Conservation (phyloP, 2,797 vertebrate species). For the Dromococcyx pavoninus region DNA sequence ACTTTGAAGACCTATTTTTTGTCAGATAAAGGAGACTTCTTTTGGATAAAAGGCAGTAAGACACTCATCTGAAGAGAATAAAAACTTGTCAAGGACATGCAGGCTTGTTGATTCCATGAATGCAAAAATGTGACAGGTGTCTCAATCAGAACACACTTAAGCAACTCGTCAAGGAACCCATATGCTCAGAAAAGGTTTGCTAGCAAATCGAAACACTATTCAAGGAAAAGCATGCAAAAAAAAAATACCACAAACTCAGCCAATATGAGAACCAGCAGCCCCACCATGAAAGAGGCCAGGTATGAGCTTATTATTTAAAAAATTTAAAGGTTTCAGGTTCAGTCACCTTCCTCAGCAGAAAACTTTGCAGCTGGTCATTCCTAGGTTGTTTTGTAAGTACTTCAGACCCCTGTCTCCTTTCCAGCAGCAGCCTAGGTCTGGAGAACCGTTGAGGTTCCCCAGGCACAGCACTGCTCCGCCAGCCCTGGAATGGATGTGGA, state of each 20-base stretch:
- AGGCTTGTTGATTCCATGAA: neutral
- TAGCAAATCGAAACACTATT: neutral
- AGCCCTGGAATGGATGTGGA: neutral
- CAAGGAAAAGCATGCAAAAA: accelerated
- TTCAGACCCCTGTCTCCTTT: neutral
- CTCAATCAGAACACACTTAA: neutral
- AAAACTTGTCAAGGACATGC: neutral
- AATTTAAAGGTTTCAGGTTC: neutral
- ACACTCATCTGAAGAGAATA: neutral
- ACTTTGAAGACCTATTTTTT: neutral
- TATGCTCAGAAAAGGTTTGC: neutral
- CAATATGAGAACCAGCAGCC: neutral
- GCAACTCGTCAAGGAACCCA: neutral
- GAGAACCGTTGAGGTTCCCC: accelerated
- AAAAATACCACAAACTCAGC: neutral
- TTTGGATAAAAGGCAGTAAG: neutral
- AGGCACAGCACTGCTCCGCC: accelerated
- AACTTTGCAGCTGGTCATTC: neutral
- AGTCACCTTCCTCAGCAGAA: neutral
- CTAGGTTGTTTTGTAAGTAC: neutral
- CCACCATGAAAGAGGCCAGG: neutral
- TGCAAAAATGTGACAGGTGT: neutral
- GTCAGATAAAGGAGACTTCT: neutral
- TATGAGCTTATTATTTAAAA: neutral
- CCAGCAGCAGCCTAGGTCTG: accelerated